Conservation (phyloP, 2,797 vertebrate species). For the Malurus leucopterus region DNA sequence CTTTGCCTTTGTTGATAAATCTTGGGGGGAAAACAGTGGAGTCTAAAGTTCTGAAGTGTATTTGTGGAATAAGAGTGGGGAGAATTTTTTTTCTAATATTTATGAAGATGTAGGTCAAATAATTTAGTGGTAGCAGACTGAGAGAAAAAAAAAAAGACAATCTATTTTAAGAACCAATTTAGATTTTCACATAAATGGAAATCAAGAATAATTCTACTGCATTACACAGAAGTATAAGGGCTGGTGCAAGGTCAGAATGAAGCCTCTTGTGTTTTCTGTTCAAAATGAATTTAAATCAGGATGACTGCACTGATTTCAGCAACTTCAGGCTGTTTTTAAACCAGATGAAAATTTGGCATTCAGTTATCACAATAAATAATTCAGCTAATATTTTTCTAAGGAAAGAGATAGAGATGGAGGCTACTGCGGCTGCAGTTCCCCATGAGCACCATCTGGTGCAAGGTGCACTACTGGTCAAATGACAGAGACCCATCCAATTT, state of each 20-base stretch:
- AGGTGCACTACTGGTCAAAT: neutral
- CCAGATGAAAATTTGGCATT: slow-evolving; percentile 7
- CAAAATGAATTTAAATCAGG: slow-evolving; percentile 59
- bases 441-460: neutral
- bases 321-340: slow-evolving; percentile 8
- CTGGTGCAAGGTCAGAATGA: slow-evolving; percentile 54
- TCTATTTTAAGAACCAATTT: slow-evolving; percentile 61
- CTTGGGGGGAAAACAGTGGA: neutral
- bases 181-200: slow-evolving; percentile 57
- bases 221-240: slow-evolving; percentile 41
- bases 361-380: slow-evolving; percentile 9
- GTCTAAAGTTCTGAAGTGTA: neutral
- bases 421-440: neutral
- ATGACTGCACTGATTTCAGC: slow-evolving; percentile 52
- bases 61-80: neutral
- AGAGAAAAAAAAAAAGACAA: slow-evolving; percentile 13
- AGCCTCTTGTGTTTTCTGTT: slow-evolving; percentile 57
- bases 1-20: neutral
- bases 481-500: neutral
- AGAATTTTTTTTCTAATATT: slow-evolving; percentile 33
- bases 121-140: slow-evolving; percentile 27
- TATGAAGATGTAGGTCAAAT: slow-evolving; percentile 61
- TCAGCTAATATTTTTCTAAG: neutral
- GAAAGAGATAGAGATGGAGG: neutral
- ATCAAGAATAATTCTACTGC: slow-evolving; percentile 50